These are phyloP conservation scores for Fragum sueziense DNA, from an alignment of 2,888 invertebrate genomes.

Conservation along the genomic window DNA sequence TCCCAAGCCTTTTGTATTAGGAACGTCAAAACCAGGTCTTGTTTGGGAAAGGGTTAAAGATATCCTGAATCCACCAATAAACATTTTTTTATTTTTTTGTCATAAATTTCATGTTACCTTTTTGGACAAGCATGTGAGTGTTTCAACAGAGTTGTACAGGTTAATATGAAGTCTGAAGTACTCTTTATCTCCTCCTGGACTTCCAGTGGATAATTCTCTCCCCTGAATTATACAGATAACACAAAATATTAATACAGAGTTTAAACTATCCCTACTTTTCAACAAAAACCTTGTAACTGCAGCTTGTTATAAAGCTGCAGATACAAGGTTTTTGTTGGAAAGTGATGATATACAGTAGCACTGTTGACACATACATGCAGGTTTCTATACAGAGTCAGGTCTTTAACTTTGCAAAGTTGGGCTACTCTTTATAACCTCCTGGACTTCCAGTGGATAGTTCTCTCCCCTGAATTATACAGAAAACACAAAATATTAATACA, in stretches of 20 bases:
- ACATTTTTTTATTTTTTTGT: no score
- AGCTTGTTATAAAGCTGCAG: no score
- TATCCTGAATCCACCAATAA: no score
- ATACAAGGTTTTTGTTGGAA: no score
- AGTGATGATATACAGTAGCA: no score
- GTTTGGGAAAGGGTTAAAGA: no score
- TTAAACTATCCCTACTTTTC: no score
- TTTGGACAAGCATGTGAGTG: constrained; percentile 80
- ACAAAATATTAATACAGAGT: no score
- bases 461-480: constrained; percentile 71
- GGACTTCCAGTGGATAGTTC: constrained; percentile 77
- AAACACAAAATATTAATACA: no score
- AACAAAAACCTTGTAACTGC: no score
- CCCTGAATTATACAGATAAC: constrained; percentile 71
- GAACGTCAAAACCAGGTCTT: no score
- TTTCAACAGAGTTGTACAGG: constrained; percentile 81
- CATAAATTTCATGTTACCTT: constrained; percentile 74
- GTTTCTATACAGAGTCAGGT: constrained; percentile 80
- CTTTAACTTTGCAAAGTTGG: constrained; percentile 81
- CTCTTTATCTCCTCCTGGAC: constrained; percentile 68
- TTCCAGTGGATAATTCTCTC: constrained; percentile 76
- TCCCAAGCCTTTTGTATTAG: no score
- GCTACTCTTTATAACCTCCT: constrained; percentile 74
- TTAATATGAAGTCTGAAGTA: constrained; percentile 82
- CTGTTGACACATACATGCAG: constrained; percentile 80